Evolutionary conservation across 2,113 vertebrate genomes (phyloP), one percentile per base, ranked within the genome.

Genomic region (Peromyscus maniculatus): DNA sequence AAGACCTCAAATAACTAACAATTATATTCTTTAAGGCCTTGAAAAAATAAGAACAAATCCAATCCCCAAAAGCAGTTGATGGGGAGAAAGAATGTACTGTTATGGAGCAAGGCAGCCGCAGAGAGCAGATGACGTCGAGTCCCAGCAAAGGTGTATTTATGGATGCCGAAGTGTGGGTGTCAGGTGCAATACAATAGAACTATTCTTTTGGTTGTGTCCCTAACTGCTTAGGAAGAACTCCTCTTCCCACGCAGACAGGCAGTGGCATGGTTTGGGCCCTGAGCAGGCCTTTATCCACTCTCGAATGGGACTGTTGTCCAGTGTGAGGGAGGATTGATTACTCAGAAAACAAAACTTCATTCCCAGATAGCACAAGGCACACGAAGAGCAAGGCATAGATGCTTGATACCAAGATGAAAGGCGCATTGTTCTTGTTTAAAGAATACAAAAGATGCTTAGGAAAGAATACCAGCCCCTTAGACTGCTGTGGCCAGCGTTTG

Each of bases 211-310:
- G 33, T 31, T 80, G 59, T 80, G 82, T 52, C 3, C 19, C 28
- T 55, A 72, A 39, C 19, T 10, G 49, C 66, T 72, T 89, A 87
- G 87, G 57, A 62, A 95, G 94, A 95, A 46, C 28, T 66, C 89
- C 88, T 93, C 12, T 84, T 87, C 62, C 21, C 31, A 93, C 55
- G 36, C 0, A 10, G 19, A 16, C 17, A 78, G 31, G 19, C 17
- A 67, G 24, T 28, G 15, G 57, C 49, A 59, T 43, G 7, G 10
- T 43, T 82, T 94, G 72, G 78, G 11, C 28, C 1, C 21, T 2
- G 13, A 74, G 8, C 5, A 52, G 71, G 36, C 72, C 10, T 91
- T 52, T 71, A 49, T 33, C 19, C 5, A 36, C 7, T 87, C 21
- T 31, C 67, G 55, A 36, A 52, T 1, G 31, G 87, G 26, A 39